phyloP scores from a whole-genome alignment of 2,113 vertebrate genomes.

The Lonchura striata region DNA sequence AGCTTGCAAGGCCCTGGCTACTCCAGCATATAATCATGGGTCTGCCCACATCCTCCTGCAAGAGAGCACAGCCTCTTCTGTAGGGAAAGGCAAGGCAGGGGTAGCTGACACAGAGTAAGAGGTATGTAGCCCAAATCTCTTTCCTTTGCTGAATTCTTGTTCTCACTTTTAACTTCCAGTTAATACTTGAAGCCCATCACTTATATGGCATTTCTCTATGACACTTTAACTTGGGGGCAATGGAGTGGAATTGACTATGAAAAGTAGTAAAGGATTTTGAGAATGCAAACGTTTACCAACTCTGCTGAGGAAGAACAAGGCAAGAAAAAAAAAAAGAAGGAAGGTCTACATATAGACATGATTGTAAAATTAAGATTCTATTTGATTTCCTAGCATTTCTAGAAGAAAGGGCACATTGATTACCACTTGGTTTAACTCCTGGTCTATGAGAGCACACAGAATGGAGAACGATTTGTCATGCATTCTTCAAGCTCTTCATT shows the following conservation, averaged over 20 bases:
- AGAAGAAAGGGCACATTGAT: neutral
- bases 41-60: neutral
- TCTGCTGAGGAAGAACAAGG: neutral
- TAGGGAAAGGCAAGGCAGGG: neutral
- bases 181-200: neutral
- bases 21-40: neutral
- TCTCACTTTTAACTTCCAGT: neutral
- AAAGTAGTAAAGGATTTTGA: neutral
- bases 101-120: neutral
- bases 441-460: neutral
- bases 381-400: neutral
- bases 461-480: neutral
- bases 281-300: neutral
- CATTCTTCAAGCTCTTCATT: neutral
- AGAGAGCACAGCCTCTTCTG: neutral
- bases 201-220: neutral
- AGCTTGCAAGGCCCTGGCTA: neutral
- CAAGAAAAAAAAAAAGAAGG: neutral
- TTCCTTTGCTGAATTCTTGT: neutral
- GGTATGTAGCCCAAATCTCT: neutral
- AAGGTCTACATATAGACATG: neutral
- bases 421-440: neutral
- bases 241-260: constrained; percentile 19
- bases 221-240: constrained; percentile 36
- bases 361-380: neutral